Conservation (phyloP, 2,113 vertebrate species). For the Hassar affinis region DNA sequence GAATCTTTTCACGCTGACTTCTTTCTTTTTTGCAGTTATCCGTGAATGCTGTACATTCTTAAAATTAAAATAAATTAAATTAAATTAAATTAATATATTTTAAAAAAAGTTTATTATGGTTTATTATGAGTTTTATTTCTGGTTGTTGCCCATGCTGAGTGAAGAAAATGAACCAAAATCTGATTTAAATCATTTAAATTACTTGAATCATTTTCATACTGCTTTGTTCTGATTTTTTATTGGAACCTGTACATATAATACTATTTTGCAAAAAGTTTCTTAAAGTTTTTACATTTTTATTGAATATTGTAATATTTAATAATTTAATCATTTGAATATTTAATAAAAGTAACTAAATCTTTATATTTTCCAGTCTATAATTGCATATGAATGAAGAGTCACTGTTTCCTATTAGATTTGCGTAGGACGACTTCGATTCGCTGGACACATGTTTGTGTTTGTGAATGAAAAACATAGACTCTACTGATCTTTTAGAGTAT, state of each 20-base stretch:
- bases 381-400: background rate
- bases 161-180: background rate
- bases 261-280: background rate
- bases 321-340: too few species aligned
- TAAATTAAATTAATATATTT: too few species aligned
- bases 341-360: background rate
- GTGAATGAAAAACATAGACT: background rate
- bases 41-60: too few species aligned
- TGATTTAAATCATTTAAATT: background rate
- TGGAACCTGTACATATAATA: background rate
- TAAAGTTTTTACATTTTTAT: too few species aligned
- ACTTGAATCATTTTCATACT: background rate
- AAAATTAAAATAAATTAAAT: too few species aligned
- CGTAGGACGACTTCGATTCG: background rate
- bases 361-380: background rate
- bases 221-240: background rate
- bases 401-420: background rate
- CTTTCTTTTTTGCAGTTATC: background rate
- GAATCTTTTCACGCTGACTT: too few species aligned
- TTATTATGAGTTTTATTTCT: background rate
- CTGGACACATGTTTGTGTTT: background rate
- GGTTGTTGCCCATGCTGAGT: background rate
- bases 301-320: background rate
- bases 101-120: background rate
- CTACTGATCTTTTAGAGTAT: background rate